Base-by-base conservation (phyloP, 2,797 vertebrate genomes). In the Podargus strigoides region DNA sequence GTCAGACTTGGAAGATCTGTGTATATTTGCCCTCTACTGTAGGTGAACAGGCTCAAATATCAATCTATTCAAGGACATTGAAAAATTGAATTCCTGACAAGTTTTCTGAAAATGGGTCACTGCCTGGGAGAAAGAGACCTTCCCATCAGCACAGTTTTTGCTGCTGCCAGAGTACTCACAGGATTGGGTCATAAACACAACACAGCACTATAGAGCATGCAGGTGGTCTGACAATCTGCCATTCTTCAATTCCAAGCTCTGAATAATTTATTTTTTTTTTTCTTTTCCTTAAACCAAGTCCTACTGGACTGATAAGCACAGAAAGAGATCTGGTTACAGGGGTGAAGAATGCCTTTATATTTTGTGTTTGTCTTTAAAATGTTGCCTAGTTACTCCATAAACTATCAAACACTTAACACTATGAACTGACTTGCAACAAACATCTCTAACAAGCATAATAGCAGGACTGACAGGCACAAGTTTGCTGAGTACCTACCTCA, bases 381-480 rank as follows among this genome's bases (percentile, higher is more conserved):
- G 96, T 96, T 96, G 96, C 96, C 89, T 95, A 55, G 96, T 30
- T 92, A 96, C 96, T 87, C 76, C 89, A 75, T 50, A 55, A 86
- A 85, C 75, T 58, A 79, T 92, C 94, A 85, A 91, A 94, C 92
- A 77, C 95, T 90, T 87, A 58, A 56, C 81, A 12, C 81, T 32
- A 68, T 6, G 28, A 69, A 82, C 74, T 12, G 37, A 34, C 89
- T 56, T 7, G 34, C 69, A 70, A 83, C 89, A 87, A 92, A 84
- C 93, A 92, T 10, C 87, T 52, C 82, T 17, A 12, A 36, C 60
- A 30, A 39, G 87, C 14, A 1, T 34, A 70, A 77, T 0, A 17
- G n/a, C 44, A 3, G 87, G 96, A 96, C 56, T 95, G 96, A 96
- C 95, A 94, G 89, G 95, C 93, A 95, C 95, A 96, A 92, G 94